Conservation (phyloP, 2,797 vertebrate genomes). For the Limnodromus scolopaceus region DNA sequence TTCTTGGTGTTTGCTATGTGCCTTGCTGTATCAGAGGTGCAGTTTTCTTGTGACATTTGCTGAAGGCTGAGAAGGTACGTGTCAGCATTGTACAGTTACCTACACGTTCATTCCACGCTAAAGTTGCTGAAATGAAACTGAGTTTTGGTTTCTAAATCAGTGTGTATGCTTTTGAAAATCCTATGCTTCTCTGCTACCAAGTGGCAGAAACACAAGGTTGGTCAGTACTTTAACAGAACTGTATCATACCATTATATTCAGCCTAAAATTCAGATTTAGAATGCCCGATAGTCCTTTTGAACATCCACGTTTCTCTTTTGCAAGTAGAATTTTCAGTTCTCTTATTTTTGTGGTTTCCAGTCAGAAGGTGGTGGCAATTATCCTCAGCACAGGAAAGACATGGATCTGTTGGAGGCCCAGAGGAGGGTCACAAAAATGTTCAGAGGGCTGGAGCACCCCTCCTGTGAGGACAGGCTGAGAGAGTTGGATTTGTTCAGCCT, state of each 20-base stretch:
- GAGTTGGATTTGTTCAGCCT: not conserved
- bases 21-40: not conserved
- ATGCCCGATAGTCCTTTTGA: not conserved
- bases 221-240: no score
- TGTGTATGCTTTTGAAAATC: not conserved
- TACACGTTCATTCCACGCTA: not conserved
- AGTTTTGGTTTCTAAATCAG: not conserved
- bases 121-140: not conserved
- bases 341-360: not conserved
- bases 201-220: not conserved
- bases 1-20: not conserved
- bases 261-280: not conserved
- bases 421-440: not conserved
- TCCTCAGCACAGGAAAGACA: not conserved
- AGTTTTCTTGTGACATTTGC: not conserved
- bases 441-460: not conserved
- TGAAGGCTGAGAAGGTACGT: not conserved
- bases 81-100: not conserved
- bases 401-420: not conserved
- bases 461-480: not conserved
- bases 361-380: not conserved
- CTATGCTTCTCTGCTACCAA: fast-evolving
- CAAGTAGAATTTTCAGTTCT: not conserved
- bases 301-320: not conserved
- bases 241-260: not conserved